Base-by-base conservation (phyloP, 2,113 vertebrate species). In the Melanocharis versteri region DNA sequence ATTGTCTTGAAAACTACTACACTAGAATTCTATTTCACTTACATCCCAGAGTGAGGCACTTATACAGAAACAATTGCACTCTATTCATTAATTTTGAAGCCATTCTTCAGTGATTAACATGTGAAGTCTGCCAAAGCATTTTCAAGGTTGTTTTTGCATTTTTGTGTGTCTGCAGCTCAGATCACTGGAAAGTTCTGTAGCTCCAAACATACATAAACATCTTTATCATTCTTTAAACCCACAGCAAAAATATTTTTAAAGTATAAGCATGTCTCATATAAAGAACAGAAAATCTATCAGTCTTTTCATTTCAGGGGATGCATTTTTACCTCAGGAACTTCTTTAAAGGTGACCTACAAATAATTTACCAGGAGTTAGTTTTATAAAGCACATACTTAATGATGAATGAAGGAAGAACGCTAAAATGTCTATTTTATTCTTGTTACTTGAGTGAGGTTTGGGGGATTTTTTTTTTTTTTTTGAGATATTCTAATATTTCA, bases 61-160 rank as follows among this genome's bases (percentile, higher is more conserved):
- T 94, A 72, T 26, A 91, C 37, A 94, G 96, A 97, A 97, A 97
- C 62, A 97, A 95, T 61, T 95, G 83, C 93, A 93, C 66, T 95
- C 87, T 85, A 45, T 84, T 95, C 82, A 91, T 97, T 98, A 96
- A 97, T 96, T 96, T 87, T 91, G 92, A 97, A 97, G 81, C 69
- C 39, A 40, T 90, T 97, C 87, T 95, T 83, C 89, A 93, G 83
- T 61, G 94, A 97, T 96, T 80, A 98, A 95, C 81, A 69, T 66
- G 62, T 89, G 69, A 91, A 93, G 81, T 37, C 89, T 96, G 91
- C 89, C 94, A 97, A 95, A 96, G 94, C 35, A 82, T 88, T 96
- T 97, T 97, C 94, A 96, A 80, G 86, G 62, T 65, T 80, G 53
- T n/a, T 94, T 94, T 83, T 95, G 89, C 58, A 80, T 48, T 94